phyloP scores from a whole-genome alignment of 2,797 vertebrate species.

The Phyllotis vaccarum region DNA sequence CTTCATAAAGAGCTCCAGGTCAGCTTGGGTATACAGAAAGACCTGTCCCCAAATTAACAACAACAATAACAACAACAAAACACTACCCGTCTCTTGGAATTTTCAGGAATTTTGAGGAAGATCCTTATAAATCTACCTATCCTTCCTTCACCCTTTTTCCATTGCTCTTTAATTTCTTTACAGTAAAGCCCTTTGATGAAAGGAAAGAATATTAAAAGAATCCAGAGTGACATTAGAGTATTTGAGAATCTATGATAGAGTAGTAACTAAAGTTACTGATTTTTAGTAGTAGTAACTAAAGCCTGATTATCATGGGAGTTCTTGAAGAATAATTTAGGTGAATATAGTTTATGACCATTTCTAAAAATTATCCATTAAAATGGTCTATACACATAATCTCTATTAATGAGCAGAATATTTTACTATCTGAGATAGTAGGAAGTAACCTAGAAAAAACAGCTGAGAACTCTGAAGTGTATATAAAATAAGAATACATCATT shows the following conservation, averaged over 20 bases:
- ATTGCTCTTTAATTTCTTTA: conserved; percentile 61
- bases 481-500: conserved; percentile 64
- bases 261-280: conserved; percentile 57
- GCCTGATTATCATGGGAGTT: conserved; percentile 45
- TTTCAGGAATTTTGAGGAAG: conserved; percentile 56
- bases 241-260: conserved; percentile 37
- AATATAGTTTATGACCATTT: conserved; percentile 75
- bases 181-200: background rate
- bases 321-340: conserved; percentile 64
- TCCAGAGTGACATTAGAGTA: conserved; percentile 50
- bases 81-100: conserved; percentile 6
- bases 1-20: background rate
- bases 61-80: background rate
- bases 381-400: conserved; percentile 70
- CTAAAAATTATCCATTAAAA: conserved; percentile 69
- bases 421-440: conserved; percentile 64
- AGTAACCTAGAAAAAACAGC: conserved; percentile 83
- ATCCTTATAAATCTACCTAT: background rate
- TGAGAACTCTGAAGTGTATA: conserved; percentile 74
- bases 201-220: conserved; percentile 48
- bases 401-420: conserved; percentile 80
- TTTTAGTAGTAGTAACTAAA: too few species aligned
- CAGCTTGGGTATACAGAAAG: background rate
- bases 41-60: background rate
- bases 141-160: too few species aligned